phyloP scores from a whole-genome alignment of 2,797 vertebrate species.

The Knipowitschia caucasica region DNA sequence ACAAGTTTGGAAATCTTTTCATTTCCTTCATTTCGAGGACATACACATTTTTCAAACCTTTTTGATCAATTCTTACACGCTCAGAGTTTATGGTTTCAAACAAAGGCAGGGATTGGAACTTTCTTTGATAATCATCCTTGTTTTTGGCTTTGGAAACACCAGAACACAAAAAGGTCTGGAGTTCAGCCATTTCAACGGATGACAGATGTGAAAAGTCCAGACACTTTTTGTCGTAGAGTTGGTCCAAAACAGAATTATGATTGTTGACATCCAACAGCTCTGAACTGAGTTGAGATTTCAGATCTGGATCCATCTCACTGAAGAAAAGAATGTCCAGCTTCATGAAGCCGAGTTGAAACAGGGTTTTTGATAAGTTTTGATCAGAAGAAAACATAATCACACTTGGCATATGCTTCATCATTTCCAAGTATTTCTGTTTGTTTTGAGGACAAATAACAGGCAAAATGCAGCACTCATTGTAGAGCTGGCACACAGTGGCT shows the following conservation, averaged over 20 bases:
- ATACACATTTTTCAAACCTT: slow-evolving; percentile 28
- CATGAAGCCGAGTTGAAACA: slow-evolving; percentile 70
- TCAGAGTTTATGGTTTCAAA: slow-evolving; percentile 65
- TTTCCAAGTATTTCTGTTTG: slow-evolving; percentile 49
- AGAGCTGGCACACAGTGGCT: slow-evolving; percentile 50
- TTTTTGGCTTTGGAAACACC: slow-evolving; percentile 43
- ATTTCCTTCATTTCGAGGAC: slow-evolving; percentile 35
- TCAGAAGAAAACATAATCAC: slow-evolving; percentile 28
- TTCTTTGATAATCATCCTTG: slow-evolving; percentile 28
- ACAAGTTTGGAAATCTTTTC: slow-evolving; percentile 45
- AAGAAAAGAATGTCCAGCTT: slow-evolving; percentile 42
- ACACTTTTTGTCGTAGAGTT: slow-evolving; percentile 37
- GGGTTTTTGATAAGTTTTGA: slow-evolving; percentile 26
- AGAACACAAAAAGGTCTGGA: slow-evolving; percentile 54
- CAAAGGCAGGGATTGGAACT: slow-evolving; percentile 70
- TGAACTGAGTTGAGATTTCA: fast-evolving
- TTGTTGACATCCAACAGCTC: slow-evolving; percentile 59
- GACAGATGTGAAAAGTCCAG: slow-evolving; percentile 56
- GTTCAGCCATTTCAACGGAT: slow-evolving; percentile 23
- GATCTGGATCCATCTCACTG: fast-evolving
- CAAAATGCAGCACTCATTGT: slow-evolving; percentile 58
- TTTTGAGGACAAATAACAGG: slow-evolving; percentile 62
- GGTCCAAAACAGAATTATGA: slow-evolving; percentile 53
- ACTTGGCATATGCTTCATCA: slow-evolving; percentile 49
- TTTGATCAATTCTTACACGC: slow-evolving; percentile 57